Conservation (phyloP, 2,797 vertebrate genomes). For the Carduelis carduelis region DNA sequence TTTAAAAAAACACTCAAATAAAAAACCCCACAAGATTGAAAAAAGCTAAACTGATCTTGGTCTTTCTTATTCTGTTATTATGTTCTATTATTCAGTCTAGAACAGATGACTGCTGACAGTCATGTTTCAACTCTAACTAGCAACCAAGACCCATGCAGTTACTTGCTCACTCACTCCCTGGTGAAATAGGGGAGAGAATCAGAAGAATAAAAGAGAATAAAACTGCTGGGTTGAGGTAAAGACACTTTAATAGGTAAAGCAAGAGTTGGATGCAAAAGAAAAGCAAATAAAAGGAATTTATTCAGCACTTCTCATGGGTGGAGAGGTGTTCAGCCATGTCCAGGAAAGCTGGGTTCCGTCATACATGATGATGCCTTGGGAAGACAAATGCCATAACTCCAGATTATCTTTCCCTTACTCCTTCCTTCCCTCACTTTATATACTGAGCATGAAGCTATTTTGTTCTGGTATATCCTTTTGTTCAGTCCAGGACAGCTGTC, state of each 20-base stretch:
- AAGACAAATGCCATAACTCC: rapidly evolving
- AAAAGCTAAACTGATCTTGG: background rate
- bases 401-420: background rate
- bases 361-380: background rate
- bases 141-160: background rate
- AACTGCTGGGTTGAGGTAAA: background rate
- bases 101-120: background rate
- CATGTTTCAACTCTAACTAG: background rate
- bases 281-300: background rate
- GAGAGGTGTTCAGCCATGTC: background rate
- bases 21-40: background rate
- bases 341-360: background rate
- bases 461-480: background rate
- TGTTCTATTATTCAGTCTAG: background rate
- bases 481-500: background rate
- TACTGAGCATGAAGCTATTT: background rate
- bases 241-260: background rate
- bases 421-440: background rate
- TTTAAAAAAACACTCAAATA: rapidly evolving
- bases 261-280: background rate
- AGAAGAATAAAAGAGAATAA: background rate
- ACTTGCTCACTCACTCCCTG: background rate
- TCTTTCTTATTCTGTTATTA: background rate
- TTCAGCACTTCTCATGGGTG: background rate
- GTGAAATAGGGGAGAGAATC: background rate